phyloP scores from a whole-genome alignment of 1,140 invertebrate genomes.

The Varroa destructor region DNA sequence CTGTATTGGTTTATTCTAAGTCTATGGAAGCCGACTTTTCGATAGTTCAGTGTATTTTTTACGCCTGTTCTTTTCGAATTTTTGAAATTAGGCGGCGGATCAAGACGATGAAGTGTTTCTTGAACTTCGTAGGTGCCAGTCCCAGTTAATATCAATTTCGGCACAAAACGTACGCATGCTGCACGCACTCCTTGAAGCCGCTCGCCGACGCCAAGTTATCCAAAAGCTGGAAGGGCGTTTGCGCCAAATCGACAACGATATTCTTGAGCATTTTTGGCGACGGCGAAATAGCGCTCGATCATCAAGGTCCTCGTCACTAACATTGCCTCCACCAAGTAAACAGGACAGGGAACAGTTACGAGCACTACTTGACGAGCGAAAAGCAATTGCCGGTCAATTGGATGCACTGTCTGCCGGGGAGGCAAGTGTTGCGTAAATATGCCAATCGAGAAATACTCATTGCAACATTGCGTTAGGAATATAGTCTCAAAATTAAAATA shows the following conservation, averaged over 20 bases:
- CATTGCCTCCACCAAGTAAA: neutral
- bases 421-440: too few species aligned
- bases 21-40: too few species aligned
- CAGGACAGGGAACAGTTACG: neutral
- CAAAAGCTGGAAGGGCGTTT: neutral
- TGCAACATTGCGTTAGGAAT: too few species aligned
- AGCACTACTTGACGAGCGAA: neutral
- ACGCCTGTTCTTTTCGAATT: too few species aligned
- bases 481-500: too few species aligned
- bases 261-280: slow-evolving; percentile 8
- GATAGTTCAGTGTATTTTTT: too few species aligned
- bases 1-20: too few species aligned
- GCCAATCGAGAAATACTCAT: too few species aligned
- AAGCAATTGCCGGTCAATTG: neutral
- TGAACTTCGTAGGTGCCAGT: slow-evolving; percentile 18
- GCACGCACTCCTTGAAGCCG: neutral
- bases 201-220: neutral
- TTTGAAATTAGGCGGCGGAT: neutral
- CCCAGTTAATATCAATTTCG: neutral
- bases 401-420: too few species aligned
- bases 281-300: slow-evolving; percentile 4
- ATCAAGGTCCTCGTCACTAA: neutral
- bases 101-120: slow-evolving; percentile 26
- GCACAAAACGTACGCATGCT: slow-evolving; percentile 4
- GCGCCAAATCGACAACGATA: slow-evolving; percentile 13